phyloP scores from a whole-genome alignment of 2,888 invertebrate species.

The Lissocephala sabroskyi region DNA sequence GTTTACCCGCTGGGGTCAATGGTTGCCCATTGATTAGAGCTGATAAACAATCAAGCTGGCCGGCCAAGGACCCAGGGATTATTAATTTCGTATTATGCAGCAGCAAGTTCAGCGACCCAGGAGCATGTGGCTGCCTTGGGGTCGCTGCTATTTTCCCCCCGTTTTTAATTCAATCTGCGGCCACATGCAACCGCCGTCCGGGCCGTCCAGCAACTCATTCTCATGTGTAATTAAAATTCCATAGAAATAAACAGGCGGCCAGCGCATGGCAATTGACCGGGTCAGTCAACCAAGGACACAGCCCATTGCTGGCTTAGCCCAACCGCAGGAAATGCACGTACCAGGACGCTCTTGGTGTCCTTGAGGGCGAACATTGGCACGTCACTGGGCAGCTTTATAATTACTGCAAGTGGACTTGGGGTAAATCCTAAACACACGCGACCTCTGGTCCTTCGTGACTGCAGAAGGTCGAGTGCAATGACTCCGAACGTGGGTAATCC shows the following conservation, averaged over 20 bases:
- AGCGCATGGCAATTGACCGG: conserved; percentile 22
- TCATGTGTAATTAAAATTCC: not conserved
- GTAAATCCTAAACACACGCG: conserved; percentile 18
- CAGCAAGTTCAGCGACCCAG: too few species aligned
- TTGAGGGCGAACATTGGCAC: conserved; percentile 18
- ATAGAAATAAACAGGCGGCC: conserved; percentile 2
- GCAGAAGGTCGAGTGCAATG: conserved; percentile 11
- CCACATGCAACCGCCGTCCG: too few species aligned
- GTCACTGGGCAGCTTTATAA: not conserved
- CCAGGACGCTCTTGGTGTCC: conserved; percentile 12
- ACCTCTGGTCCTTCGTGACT: not conserved
- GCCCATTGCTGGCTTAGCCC: conserved; percentile 14
- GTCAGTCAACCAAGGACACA: conserved; percentile 22
- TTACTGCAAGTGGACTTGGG: not conserved
- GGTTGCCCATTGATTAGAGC: too few species aligned
- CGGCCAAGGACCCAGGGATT: too few species aligned
- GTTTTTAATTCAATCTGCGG: too few species aligned
- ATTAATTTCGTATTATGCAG: too few species aligned
- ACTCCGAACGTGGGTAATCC: conserved; percentile 18
- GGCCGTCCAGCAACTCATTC: too few species aligned
- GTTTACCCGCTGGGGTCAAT: too few species aligned
- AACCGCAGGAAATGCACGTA: conserved; percentile 38
- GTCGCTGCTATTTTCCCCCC: too few species aligned
- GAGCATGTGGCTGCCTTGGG: too few species aligned
- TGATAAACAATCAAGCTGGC: too few species aligned